Base-by-base conservation (phyloP, 2,888 invertebrate genomes). In the Podotricha telesiphe region DNA sequence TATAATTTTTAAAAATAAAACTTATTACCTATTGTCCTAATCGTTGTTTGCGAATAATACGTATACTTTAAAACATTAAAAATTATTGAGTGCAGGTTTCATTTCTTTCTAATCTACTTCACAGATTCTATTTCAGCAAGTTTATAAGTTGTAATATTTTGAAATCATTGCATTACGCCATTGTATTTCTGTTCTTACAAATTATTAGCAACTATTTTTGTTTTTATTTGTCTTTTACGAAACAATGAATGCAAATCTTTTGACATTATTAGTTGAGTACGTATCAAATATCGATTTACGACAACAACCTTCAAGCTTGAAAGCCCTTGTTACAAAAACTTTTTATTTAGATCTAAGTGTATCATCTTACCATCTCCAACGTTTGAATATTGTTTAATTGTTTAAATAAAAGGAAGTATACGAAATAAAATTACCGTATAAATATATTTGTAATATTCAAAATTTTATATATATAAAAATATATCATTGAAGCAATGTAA, bases 241-340 rank as follows among this genome's bases (percentile, higher is more conserved):
- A 22, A 8, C 37, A 55, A 34, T 11, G 17, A 55, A 28, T 17
- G 37, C 34, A n/a, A 28, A 55, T 37, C 34, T 55, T 34, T 15
- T 28, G n/a, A 55, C 34, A 55, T 5, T 55, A 28, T 55, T 55
- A 15, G 34, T 20, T 37, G 17, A 20, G n/a, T 37, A 10, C 6
- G 13, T 42, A 42, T 42, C 42, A 42, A 13, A 42, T 55, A 37
- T 55, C 22, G 55, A 53, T 55, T 55, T 17, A 55, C 55, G n/a
- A 17, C n/a, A 34, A 1, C 37, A 55, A 55, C 55, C 55, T 55
- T 55, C 55, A 55, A 8, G 55, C 55, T 55, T 7, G 28, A 55
- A 13, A 2, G 17, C 34, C 37, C 28, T n/a, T 55, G 37, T 55
- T n/a, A 55, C 34, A 55, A 55, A 17, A 55, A 1, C 0, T 55